Percentiles rank a stretch among this genome's conserved stretches.
phyloP scores from a whole-genome alignment of 92 coral and sea anemone species.

The Phenganax subtilis region DNA sequence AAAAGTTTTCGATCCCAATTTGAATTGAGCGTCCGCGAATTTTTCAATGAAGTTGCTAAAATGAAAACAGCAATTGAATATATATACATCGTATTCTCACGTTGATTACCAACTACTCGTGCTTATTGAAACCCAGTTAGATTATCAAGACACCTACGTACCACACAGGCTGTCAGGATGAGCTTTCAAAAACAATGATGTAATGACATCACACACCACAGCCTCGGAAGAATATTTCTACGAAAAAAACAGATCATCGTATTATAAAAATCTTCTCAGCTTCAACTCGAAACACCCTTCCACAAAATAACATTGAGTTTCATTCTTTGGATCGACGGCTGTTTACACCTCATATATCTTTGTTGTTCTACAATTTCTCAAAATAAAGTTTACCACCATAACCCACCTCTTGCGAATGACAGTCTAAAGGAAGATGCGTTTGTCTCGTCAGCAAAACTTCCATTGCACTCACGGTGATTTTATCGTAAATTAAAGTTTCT shows the following conservation, averaged over 20 bases:
- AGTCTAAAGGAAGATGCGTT: conserved; percentile 59
- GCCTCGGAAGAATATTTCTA: conserved; percentile 68
- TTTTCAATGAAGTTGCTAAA: conserved; percentile 25
- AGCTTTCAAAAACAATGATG: conserved; percentile 51
- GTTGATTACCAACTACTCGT: too few relatives aligned
- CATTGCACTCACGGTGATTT: conserved; percentile 88
- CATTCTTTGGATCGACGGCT: too few relatives aligned
- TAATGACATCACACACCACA: conserved; percentile 52
- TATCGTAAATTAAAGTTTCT: conserved; percentile 68
- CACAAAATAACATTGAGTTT: neutral
- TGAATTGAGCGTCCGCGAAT: neutral
- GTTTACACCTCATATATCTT: too few relatives aligned
- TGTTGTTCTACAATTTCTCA: neutral
- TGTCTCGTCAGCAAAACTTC: conserved; percentile 83
- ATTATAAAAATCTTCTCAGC: neutral
- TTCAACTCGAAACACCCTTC: neutral
- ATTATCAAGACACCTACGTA: conserved; percentile 47
- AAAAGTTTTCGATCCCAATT: neutral
- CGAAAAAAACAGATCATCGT: neutral
- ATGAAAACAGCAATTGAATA: conserved; percentile 26
- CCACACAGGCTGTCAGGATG: conserved; percentile 67
- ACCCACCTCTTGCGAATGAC: conserved; percentile 38
- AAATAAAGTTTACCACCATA: conserved; percentile 25
- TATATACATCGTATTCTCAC: neutral
- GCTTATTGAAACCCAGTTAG: too few relatives aligned